phyloP scores from a whole-genome alignment of 2,113 vertebrate species.

The Trematocara macrostoma region DNA sequence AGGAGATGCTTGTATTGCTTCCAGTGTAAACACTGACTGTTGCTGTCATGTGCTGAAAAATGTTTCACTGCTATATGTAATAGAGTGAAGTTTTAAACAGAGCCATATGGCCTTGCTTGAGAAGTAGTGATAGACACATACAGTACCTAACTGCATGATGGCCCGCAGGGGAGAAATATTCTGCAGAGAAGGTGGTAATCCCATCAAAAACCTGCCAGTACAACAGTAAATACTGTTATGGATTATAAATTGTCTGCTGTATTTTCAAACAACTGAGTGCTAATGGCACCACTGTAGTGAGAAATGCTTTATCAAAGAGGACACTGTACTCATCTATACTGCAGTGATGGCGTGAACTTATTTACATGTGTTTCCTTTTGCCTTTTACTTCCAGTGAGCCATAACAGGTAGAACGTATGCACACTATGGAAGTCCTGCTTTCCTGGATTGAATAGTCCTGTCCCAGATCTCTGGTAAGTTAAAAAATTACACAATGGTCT shows the following conservation, averaged over 20 bases:
- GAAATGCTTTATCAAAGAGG: neutral
- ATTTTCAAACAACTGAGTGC: neutral
- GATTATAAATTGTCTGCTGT: neutral
- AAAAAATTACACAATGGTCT: constrained; percentile 37
- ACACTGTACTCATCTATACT: neutral
- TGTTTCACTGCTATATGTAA: neutral
- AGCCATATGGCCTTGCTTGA: neutral
- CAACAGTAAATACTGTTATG: constrained; percentile 5
- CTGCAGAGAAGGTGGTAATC: neutral
- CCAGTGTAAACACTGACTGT: neutral
- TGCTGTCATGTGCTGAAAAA: neutral
- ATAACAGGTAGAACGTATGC: neutral
- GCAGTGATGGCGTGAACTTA: neutral
- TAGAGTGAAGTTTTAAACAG: neutral
- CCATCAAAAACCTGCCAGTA: constrained; percentile 5
- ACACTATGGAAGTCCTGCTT: constrained; percentile 4
- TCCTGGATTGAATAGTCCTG: constrained; percentile 8
- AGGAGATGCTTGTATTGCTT: neutral
- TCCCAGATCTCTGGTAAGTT: constrained; percentile 21
- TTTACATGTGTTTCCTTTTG: neutral
- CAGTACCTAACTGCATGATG: neutral
- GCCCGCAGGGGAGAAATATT: constrained; percentile 9
- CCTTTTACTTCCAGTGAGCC: neutral
- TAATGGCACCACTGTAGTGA: neutral
- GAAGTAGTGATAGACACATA: neutral